phyloP scores from a whole-genome alignment of 2,797 vertebrate species.

The Thaleichthys pacificus region DNA sequence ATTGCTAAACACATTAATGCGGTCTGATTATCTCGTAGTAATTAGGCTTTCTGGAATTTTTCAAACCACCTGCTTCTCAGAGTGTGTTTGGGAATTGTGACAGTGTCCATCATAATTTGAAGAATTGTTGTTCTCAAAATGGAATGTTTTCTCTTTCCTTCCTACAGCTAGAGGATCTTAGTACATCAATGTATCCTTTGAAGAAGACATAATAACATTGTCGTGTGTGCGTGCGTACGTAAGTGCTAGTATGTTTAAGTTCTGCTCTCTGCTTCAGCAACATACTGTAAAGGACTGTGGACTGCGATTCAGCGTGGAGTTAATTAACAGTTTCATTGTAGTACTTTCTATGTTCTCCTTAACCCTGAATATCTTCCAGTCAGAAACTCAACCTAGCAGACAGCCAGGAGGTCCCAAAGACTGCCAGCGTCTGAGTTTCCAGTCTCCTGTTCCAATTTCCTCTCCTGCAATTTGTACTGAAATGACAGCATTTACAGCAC shows the following conservation, averaged over 20 bases:
- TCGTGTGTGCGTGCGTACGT: too few species aligned
- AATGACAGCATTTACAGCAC: neutral
- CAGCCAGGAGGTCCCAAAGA: slow-evolving; percentile 85
- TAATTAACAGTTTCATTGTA: neutral
- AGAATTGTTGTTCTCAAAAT: neutral
- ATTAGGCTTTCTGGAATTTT: neutral
- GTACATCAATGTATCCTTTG: slow-evolving; percentile 99
- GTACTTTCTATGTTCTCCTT: slow-evolving; percentile 31
- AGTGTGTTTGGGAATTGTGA: neutral
- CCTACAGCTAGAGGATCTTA: slow-evolving; percentile 94
- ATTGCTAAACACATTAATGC: neutral
- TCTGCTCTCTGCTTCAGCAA: neutral
- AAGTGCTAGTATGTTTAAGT: neutral
- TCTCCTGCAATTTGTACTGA: slow-evolving; percentile 2
- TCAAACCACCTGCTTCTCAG: too few species aligned
- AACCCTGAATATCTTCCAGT: slow-evolving; percentile 76
- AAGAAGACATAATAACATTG: neutral
- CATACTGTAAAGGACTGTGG: neutral
- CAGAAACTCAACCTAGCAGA: slow-evolving; percentile 96
- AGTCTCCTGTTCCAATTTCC: neutral
- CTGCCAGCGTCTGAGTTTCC: slow-evolving; percentile 77
- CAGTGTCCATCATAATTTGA: neutral
- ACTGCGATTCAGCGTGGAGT: too few species aligned
- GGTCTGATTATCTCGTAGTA: neutral
- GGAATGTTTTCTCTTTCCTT: slow-evolving; percentile 42